phyloP scores from a whole-genome alignment of 2,888 invertebrate species.

The Eupsilia transversa region DNA sequence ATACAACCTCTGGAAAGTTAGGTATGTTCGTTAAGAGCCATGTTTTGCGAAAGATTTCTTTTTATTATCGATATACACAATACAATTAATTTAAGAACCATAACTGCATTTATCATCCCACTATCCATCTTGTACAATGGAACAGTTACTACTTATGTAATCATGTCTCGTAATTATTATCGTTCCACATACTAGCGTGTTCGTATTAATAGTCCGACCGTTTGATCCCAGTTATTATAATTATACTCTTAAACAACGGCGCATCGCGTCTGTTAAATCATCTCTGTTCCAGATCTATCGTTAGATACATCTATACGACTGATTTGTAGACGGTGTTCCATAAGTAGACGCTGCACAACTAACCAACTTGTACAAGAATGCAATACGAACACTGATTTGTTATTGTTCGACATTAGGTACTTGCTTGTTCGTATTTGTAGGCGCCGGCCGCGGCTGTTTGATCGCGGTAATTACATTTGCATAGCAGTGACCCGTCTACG shows the following conservation, averaged over 20 bases:
- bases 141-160: slow-evolving; percentile 5
- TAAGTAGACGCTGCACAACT: slow-evolving; percentile 12
- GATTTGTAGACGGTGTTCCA: slow-evolving; percentile 23
- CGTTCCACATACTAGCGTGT: slow-evolving; percentile 23
- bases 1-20: not conserved
- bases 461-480: slow-evolving; percentile 45
- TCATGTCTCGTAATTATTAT: slow-evolving; percentile 19
- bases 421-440: slow-evolving; percentile 46
- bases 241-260: slow-evolving; percentile 33
- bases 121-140: not conserved
- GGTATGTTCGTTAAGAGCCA: not conserved
- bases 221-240: slow-evolving; percentile 56
- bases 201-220: slow-evolving; percentile 48
- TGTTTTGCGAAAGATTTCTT: not conserved
- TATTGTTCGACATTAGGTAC: slow-evolving; percentile 13
- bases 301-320: not conserved
- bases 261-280: slow-evolving; percentile 23
- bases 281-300: slow-evolving; percentile 21
- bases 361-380: slow-evolving; percentile 11
- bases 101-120: not conserved
- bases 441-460: slow-evolving; percentile 31
- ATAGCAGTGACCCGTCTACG: slow-evolving; percentile 20
- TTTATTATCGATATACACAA: not conserved
- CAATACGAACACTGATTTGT: slow-evolving; percentile 17
- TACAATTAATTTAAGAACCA: not conserved